Evolutionary conservation across 1,140 invertebrate species (phyloP).

Genomic region (Camponotus vicinus): DNA sequence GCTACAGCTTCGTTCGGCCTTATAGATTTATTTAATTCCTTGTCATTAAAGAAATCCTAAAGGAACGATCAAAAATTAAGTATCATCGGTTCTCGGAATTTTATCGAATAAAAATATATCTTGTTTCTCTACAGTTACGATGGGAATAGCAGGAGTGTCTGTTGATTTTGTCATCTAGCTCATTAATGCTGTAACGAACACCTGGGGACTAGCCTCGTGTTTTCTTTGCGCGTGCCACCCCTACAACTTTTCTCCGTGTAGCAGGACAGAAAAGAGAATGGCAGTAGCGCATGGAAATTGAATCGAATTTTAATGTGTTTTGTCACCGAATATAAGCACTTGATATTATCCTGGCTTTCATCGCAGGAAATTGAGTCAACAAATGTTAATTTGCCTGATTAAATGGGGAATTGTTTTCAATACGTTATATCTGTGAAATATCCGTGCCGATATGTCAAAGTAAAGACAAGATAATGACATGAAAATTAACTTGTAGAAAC

Average conservation of each 20-base stretch:
- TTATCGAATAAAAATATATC: not conserved
- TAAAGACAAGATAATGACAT: not conserved
- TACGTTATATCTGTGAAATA: not conserved
- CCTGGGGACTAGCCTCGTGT: conserved; percentile 10
- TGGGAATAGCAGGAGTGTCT: conserved; percentile 86
- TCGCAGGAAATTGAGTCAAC: conserved; percentile 34
- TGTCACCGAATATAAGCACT: conserved; percentile 48
- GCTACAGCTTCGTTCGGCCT: conserved; percentile 92
- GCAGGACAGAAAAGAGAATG: not conserved
- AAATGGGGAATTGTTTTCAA: not conserved
- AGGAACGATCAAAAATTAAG: not conserved
- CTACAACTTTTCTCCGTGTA: conserved; percentile 27
- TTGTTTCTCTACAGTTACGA: not conserved
- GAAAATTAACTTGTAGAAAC: conserved; percentile 78
- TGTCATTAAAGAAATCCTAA: conserved; percentile 81
- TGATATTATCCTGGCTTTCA: conserved; percentile 32
- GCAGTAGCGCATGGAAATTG: conserved; percentile 41
- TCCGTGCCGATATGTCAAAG: no score
- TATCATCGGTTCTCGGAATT: not conserved
- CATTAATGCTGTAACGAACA: conserved; percentile 67
- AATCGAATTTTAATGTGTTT: conserved; percentile 68
- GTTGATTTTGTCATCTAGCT: conserved; percentile 70
- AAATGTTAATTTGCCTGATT: conserved; percentile 31
- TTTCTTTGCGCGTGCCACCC: conserved; percentile 24
- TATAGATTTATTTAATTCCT: conserved; percentile 89